Conservation (phyloP, 2,797 vertebrate genomes). For the Sphenopsis melanotis region DNA sequence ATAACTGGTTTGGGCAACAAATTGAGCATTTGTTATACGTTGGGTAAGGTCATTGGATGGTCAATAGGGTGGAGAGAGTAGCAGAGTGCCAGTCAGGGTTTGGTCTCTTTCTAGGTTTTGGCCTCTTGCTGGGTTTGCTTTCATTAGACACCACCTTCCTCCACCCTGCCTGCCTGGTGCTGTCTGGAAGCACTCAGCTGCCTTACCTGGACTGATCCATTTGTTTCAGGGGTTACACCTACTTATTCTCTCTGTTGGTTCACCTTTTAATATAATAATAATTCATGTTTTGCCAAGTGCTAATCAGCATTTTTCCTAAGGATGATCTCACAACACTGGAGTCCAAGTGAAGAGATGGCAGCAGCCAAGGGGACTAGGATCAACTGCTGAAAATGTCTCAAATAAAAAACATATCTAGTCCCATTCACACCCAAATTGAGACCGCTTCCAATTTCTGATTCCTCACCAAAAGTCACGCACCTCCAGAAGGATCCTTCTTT, state of each 20-base stretch:
- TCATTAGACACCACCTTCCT: not conserved
- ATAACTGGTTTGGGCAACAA: not conserved
- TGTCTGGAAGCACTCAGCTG: not conserved
- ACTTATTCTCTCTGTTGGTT: not conserved
- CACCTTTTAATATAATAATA: not conserved
- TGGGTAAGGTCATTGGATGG: not conserved
- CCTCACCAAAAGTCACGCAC: not conserved
- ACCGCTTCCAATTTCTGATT: not conserved
- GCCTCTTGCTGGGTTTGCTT: not conserved
- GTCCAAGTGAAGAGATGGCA: not conserved
- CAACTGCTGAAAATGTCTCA: not conserved
- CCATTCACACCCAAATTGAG: not conserved
- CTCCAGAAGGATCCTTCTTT: not conserved
- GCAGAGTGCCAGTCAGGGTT: not conserved
- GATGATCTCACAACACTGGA: not conserved
- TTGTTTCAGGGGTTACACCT: not conserved
- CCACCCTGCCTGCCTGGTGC: not conserved
- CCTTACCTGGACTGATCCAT: not conserved
- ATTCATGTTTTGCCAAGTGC: not conserved
- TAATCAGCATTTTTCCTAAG: not conserved
- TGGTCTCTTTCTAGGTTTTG: not conserved
- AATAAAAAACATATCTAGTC: not conserved
- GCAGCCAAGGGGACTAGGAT: not conserved
- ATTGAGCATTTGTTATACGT: fast-evolving
- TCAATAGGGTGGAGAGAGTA: not conserved